Conservation (phyloP, 2,797 vertebrate genomes). For the Ptychobarbus kaznakovi region DNA sequence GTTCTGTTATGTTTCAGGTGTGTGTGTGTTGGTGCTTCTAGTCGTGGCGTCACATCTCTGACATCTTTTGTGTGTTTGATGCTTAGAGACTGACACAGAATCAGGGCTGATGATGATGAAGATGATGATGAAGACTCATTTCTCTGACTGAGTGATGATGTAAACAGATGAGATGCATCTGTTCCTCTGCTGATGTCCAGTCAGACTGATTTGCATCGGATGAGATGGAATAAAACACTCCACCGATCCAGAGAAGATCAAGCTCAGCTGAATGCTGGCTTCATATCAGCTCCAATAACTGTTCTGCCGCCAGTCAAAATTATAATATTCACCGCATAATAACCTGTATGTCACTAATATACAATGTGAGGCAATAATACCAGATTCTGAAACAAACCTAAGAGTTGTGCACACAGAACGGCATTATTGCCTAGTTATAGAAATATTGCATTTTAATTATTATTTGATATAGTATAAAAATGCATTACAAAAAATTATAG, state of each 20-base stretch:
- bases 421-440: background rate
- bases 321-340: background rate
- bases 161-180: too few relatives aligned
- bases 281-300: slow-evolving; percentile 95
- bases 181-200: too few relatives aligned
- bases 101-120: too few relatives aligned
- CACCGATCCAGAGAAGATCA: slow-evolving; percentile 78
- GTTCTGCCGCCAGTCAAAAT: slow-evolving; percentile 79
- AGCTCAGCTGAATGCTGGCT: slow-evolving; percentile 82
- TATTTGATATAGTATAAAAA: background rate
- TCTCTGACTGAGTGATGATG: too few relatives aligned
- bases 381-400: background rate
- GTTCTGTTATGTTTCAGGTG: too few relatives aligned
- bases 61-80: too few relatives aligned
- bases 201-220: slow-evolving; percentile 57
- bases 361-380: background rate
- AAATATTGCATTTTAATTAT: background rate
- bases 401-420: too few relatives aligned
- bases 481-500: background rate
- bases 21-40: too few relatives aligned
- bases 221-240: slow-evolving; percentile 92
- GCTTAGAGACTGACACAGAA: too few relatives aligned
- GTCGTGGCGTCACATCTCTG: too few relatives aligned
- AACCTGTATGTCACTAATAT: background rate
- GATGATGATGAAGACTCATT: too few relatives aligned